These are phyloP conservation scores for Carabus problematicus DNA, from an alignment of 2,888 invertebrate species.

Conservation along the genomic window DNA sequence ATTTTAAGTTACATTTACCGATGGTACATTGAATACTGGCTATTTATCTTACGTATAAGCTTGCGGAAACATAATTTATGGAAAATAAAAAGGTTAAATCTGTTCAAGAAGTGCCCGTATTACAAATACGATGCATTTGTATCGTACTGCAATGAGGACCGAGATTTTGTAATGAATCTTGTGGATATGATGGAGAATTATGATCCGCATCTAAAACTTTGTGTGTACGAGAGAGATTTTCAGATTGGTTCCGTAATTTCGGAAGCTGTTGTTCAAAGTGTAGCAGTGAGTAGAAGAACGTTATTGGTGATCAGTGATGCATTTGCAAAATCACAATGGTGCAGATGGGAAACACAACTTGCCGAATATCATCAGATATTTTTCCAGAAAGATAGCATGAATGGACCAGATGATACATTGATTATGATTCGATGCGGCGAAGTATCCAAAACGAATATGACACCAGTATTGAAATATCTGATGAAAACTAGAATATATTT, in stretches of 20 bases:
- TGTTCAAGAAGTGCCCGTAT: slow-evolving; percentile 41
- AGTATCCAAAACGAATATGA: slow-evolving; percentile 63
- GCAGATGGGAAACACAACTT: slow-evolving; percentile 73
- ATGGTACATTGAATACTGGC: slow-evolving; percentile 55
- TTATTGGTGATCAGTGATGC: slow-evolving; percentile 71
- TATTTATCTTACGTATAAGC: slow-evolving; percentile 7
- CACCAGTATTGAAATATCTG: slow-evolving; percentile 67
- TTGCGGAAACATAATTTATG: slow-evolving; percentile 4
- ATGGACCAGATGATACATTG: slow-evolving; percentile 67
- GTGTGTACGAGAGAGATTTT: slow-evolving; percentile 75
- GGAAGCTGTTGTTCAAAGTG: slow-evolving; percentile 70
- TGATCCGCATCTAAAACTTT: slow-evolving; percentile 68
- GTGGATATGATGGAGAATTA: slow-evolving; percentile 67
- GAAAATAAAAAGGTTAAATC: background rate
- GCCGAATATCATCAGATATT: slow-evolving; percentile 71
- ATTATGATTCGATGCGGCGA: slow-evolving; percentile 70
- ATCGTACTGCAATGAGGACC: slow-evolving; percentile 67
- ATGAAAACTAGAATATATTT: slow-evolving; percentile 71
- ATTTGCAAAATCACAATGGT: slow-evolving; percentile 77
- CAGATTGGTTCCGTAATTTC: slow-evolving; percentile 69
- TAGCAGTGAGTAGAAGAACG: slow-evolving; percentile 70
- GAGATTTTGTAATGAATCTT: slow-evolving; percentile 67
- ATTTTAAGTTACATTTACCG: slow-evolving; percentile 49
- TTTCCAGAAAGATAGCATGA: slow-evolving; percentile 61
- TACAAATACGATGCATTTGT: slow-evolving; percentile 69